Base-by-base conservation (phyloP, 2,113 vertebrate genomes). In the Chrysemys picta region DNA sequence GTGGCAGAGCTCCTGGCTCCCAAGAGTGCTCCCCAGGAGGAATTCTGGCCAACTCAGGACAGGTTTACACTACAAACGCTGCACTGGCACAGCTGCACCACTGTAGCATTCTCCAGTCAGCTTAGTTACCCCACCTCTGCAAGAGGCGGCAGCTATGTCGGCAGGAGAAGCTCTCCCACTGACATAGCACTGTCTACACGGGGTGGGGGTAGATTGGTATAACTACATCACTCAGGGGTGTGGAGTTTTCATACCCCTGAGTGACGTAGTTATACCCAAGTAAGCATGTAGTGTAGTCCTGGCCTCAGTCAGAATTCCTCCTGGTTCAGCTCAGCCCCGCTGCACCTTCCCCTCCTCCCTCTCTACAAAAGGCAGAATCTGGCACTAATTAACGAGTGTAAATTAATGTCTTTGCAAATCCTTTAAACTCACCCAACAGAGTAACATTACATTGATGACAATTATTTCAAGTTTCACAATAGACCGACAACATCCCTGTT, bases 381-480 rank as follows among this genome's bases (percentile, higher is more conserved):
- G 75, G 42, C 75, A 78, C 45, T 45, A 78, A 78, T 78, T 78
- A 78, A 78, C 25, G 14, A 31, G 27, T 8, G 54, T n/a, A 69
- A 2, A 25, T 79, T 80, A 79, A 42, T 5, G 49, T 84, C 80
- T 80, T 1, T 24, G 76, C 29, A 91, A n/a, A 10, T 17, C 38
- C 54, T n/a, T 54, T 4, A 1, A 1, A 19, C 38, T 69, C 59
- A 1, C 0, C 47, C 7, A 89, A 4, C 4, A 21, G 45, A 78
- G 45, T 11, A 78, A 50, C 78, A 27, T 22, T 52, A 42, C 62
- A 85, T 79, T 76, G 62, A 45, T 91, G 62, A 35, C 81, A 78
- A 42, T 1, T 2, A 52, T 62, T 45, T 25, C 6, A 85, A 87
- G 56, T 88, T 88, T 85, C 7, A 2, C 76, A 96, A 31, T 29